Evolutionary conservation across 2,797 vertebrate genomes (phyloP), one percentile per base, ranked within the genome.

Genomic region (Aulostomus chinensis): DNA sequence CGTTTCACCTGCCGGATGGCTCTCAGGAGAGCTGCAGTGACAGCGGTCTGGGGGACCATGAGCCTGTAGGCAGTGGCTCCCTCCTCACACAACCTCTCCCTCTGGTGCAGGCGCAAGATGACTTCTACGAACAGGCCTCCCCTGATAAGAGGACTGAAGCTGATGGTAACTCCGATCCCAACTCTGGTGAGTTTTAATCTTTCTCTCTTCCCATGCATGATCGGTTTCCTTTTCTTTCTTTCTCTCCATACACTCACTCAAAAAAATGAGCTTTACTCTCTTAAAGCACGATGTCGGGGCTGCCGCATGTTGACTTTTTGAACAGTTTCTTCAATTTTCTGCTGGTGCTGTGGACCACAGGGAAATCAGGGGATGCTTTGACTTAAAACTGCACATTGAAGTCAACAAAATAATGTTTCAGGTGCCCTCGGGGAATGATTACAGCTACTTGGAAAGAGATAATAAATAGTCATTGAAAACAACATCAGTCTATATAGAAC

Each of bases 1-100:
- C 97, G 61, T 99, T 99, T 93, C 96, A 99, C 92, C 96, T 99
- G 87, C 97, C 97, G 1, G 97, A 98, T 45, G 97, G 97, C 89
- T 99, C 97, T 84, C 97, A 99, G 92, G 96, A 99, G 94, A 99
- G 97, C 94, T 99, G 97, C 96, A 98, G 96, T 94, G 97, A 99
- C 93, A 98, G 96, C 92, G 96, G 96, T 90, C 90, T 99, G 85
- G 97, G 97, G 72, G 97, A 98, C 89, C 97, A 97, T 70, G 97
- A 99, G 91, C 96, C 96, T 31, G 93, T 96, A 89, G 93, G 94
- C 90, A 93, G 94, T 92, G 97, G 95, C 89, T 93, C 92, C 76
- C 93, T 98, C 92, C 95, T 98, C 92, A 96, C 96, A 93, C 95
- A 98, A 88, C 94, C 97, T 94, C 96, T 99, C 87, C 96, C 97